Percentiles rank a stretch among this genome's conserved stretches.
Conservation (phyloP, 2,888 invertebrate species). For the Nomada lathburiana region DNA sequence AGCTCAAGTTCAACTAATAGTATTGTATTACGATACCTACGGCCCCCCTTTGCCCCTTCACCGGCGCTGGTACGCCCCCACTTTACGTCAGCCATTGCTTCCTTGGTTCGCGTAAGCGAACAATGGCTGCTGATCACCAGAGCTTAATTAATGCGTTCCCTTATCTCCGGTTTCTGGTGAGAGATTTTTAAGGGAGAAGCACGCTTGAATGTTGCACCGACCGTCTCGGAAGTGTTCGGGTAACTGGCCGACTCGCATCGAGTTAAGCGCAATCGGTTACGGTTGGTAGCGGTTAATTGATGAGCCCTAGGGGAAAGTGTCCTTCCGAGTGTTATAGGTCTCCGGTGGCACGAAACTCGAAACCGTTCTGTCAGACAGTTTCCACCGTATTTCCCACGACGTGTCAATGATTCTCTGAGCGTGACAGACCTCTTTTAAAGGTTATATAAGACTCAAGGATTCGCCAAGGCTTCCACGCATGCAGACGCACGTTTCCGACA, state of each 20-base stretch:
- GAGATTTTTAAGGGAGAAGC: background rate
- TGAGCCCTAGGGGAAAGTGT: background rate
- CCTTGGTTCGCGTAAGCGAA: constrained; percentile 42
- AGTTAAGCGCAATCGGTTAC: too few species aligned
- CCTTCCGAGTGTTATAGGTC: background rate
- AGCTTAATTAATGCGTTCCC: constrained; percentile 43
- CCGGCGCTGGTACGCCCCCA: constrained; percentile 21
- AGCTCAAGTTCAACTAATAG: constrained; percentile 81
- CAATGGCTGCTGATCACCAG: constrained; percentile 43
- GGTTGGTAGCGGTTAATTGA: background rate
- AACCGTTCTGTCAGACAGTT: background rate
- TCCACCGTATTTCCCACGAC: constrained; percentile 19
- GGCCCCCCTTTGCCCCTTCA: constrained; percentile 65
- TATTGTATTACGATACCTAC: constrained; percentile 78
- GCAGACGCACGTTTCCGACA: constrained; percentile 62
- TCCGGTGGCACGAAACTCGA: background rate
- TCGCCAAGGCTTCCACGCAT: constrained; percentile 63
- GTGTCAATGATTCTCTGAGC: constrained; percentile 45
- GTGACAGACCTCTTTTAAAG: constrained; percentile 7
- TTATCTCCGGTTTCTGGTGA: background rate
- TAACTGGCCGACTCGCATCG: too few species aligned
- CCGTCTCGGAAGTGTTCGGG: too few species aligned
- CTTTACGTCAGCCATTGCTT: constrained; percentile 14
- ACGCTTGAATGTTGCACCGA: too few species aligned
- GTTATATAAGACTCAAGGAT: constrained; percentile 61